These are phyloP conservation scores for Orthosia gracilis DNA, from an alignment of 2,888 invertebrate species.

Conservation along the genomic window DNA sequence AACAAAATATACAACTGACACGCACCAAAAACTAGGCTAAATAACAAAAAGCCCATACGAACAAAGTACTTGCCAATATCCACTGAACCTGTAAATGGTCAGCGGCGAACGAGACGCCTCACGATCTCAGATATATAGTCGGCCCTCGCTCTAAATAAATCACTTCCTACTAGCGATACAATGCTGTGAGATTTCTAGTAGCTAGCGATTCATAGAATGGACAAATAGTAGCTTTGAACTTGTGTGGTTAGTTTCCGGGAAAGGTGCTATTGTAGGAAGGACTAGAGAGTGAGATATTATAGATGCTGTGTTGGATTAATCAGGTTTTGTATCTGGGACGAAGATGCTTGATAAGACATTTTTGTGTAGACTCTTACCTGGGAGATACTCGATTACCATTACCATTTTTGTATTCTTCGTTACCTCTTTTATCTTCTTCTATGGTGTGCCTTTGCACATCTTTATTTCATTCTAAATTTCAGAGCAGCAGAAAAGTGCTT, in stretches of 20 bases:
- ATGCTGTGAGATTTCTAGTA: constrained; percentile 71
- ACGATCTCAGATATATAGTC: constrained; percentile 87
- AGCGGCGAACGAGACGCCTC: constrained; percentile 77
- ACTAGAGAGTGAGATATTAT: neutral
- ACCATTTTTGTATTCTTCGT: no score
- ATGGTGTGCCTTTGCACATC: no score
- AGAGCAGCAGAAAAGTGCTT: neutral
- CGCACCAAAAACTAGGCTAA: constrained; percentile 39
- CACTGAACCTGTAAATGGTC: constrained; percentile 80
- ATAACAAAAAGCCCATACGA: constrained; percentile 41
- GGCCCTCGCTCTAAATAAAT: constrained; percentile 86
- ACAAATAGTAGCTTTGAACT: constrained; percentile 47
- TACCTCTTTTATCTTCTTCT: neutral
- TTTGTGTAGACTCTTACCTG: neutral
- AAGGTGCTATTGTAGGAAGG: constrained; percentile 6
- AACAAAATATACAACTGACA: neutral
- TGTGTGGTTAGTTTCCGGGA: constrained; percentile 16
- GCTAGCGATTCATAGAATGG: constrained; percentile 58
- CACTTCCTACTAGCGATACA: constrained; percentile 87
- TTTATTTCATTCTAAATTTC: neutral
- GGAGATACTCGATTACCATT: no score
- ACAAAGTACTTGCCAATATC: constrained; percentile 56
- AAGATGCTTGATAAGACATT: neutral
- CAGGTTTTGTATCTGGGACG: neutral
- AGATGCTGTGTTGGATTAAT: neutral